These are phyloP conservation scores for Strigops habroptila DNA, from an alignment of 2,113 vertebrate species.

Conservation along the genomic window DNA sequence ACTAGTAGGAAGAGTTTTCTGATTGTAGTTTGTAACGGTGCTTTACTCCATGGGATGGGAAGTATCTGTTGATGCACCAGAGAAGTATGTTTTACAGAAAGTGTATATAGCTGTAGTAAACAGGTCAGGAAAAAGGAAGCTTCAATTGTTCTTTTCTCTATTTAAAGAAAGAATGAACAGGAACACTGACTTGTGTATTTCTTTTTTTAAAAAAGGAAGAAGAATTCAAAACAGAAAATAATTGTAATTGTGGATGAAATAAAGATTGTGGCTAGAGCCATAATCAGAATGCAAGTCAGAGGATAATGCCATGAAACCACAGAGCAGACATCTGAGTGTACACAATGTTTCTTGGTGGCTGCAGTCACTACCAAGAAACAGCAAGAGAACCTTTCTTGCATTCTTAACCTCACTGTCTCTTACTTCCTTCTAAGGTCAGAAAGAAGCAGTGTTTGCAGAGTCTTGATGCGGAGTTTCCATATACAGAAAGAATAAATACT, in stretches of 20 bases:
- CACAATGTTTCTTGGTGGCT: neutral
- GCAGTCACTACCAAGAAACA: neutral
- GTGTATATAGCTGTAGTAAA: neutral
- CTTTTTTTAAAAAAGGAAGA: neutral
- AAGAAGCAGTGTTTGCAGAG: neutral
- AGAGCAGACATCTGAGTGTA: neutral
- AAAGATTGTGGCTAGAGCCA: neutral
- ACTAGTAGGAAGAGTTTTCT: neutral
- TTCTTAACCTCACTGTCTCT: neutral
- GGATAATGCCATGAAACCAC: neutral
- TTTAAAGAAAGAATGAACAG: neutral
- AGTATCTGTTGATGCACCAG: neutral
- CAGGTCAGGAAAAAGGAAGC: neutral
- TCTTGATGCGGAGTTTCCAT: neutral
- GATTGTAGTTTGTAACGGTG: neutral
- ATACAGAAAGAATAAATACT: neutral
- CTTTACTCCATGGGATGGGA: neutral
- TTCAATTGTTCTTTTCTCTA: neutral
- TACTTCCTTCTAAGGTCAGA: neutral
- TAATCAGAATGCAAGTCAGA: neutral
- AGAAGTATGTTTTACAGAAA: neutral
- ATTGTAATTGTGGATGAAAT: neutral
- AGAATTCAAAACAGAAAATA: neutral
- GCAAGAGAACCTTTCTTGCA: neutral
- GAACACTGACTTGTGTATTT: neutral